Evolutionary conservation across 2,888 invertebrate species (phyloP), one percentile per base, ranked within the genome.

Genomic region (Leucozona laternaria): DNA sequence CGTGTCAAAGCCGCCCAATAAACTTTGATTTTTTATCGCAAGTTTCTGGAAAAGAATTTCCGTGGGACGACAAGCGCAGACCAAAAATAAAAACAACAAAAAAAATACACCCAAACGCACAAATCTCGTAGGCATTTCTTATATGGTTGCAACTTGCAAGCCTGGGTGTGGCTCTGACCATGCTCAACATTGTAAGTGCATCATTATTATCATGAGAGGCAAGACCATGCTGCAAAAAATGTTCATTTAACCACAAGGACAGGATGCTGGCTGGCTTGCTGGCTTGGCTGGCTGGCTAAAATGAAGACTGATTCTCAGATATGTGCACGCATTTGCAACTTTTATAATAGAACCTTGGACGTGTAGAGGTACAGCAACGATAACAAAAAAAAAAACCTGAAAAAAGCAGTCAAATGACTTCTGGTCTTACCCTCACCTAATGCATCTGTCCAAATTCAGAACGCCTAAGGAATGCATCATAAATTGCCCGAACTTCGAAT

Each of bases 361-460:
- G 45, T 4, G 17, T 11, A 48, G 7, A 8, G 1, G 8, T 8
- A 31, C 1, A 31, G 31, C 31, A 62, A 20, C 57, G 2, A 37
- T 11, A 57, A 15, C 8, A 28, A 57, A 25, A 57, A 40, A 4
- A 25, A 79, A 28, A 34, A 53, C 34, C n/a, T 8, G 31, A 17
- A 57, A 76, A 66, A 85, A 80, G 78, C 75, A 10, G 79, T 79
- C 86, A 58, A 79, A 66, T 86, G 70, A 71, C 86, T 86, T 71
- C 86, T 82, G 82, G 86, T 82, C 86, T 86, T 86, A 86, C 81
- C 81, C 81, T 78, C 73, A 58, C 76, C 80, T 85, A 77, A 85
- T 85, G 73, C 75, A 76, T 73, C 70, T 78, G 81, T 70, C 78
- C 62, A 81, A 81, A 80, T 85, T 77, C 81, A 71, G 73, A 60